Percentiles rank a stretch among this genome's conserved stretches.
Conservation (phyloP, 2,888 invertebrate species). For the Tribolium freemani region DNA sequence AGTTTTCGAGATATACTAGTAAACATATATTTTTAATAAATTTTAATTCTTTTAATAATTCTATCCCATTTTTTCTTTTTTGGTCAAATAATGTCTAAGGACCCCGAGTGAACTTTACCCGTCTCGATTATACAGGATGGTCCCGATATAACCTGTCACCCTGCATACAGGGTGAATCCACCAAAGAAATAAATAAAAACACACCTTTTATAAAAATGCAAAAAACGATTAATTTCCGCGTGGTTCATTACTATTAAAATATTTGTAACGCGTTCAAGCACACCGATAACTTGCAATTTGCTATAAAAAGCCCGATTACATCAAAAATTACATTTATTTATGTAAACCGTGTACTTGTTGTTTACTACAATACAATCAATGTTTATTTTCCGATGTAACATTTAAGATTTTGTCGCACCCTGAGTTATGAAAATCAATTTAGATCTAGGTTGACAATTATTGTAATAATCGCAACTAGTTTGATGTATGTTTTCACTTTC, state of each 20-base stretch:
- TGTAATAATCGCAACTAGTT: background rate
- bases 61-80: too few species aligned
- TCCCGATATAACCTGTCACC: too few species aligned
- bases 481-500: background rate
- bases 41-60: too few species aligned
- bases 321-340: conserved; percentile 7
- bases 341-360: background rate
- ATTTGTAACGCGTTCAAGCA: conserved; percentile 7
- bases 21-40: too few species aligned
- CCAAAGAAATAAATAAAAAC: too few species aligned
- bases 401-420: background rate
- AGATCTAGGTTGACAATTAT: background rate
- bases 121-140: too few species aligned
- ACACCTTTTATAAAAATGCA: background rate
- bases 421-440: background rate
- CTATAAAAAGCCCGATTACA: background rate
- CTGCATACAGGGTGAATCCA: background rate
- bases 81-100: too few species aligned
- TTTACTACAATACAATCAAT: background rate
- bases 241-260: conserved; percentile 18
- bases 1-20: too few species aligned
- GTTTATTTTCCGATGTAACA: background rate
- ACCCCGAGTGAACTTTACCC: too few species aligned
- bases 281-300: conserved; percentile 1
- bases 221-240: background rate